These are phyloP conservation scores for Sapajus apella DNA, from an alignment of 2,113 vertebrate genomes.

Conservation along the genomic window DNA sequence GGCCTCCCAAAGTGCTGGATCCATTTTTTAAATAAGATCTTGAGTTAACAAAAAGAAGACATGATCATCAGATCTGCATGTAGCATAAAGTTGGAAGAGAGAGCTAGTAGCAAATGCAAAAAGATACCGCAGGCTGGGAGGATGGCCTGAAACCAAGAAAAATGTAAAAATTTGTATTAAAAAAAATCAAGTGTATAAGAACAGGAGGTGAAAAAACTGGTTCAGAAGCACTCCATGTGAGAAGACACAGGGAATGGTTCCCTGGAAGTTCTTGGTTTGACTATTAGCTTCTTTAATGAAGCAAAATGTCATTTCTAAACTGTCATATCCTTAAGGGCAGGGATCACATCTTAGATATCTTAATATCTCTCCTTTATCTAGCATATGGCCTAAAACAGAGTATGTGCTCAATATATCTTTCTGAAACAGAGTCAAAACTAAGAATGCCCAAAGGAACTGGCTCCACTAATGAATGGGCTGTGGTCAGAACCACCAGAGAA, in stretches of 20 bases:
- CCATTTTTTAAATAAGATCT: not conserved
- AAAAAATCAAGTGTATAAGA: constrained; percentile 1
- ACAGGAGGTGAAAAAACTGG: not conserved
- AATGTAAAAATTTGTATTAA: constrained; percentile 10
- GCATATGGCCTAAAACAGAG: not conserved
- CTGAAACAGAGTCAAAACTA: not conserved
- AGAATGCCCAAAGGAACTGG: not conserved
- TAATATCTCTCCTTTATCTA: not conserved
- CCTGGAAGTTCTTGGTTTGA: not conserved
- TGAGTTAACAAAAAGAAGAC: not conserved
- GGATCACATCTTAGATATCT: not conserved
- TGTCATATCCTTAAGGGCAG: not conserved
- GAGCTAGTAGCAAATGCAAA: constrained; percentile 6
- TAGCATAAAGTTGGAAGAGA: not conserved
- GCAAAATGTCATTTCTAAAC: not conserved
- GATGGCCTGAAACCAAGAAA: constrained; percentile 8
- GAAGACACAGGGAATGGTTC: not conserved
- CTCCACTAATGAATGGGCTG: not conserved
- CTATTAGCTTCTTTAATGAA: not conserved
- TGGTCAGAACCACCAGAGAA: not conserved
- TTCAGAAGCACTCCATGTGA: not conserved
- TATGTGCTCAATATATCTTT: not conserved
- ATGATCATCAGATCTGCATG: not conserved
- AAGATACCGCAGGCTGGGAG: not conserved
- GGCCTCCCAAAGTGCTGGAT: too few relatives aligned